Conservation (phyloP, 2,888 invertebrate genomes). For the Plutella xylostella region DNA sequence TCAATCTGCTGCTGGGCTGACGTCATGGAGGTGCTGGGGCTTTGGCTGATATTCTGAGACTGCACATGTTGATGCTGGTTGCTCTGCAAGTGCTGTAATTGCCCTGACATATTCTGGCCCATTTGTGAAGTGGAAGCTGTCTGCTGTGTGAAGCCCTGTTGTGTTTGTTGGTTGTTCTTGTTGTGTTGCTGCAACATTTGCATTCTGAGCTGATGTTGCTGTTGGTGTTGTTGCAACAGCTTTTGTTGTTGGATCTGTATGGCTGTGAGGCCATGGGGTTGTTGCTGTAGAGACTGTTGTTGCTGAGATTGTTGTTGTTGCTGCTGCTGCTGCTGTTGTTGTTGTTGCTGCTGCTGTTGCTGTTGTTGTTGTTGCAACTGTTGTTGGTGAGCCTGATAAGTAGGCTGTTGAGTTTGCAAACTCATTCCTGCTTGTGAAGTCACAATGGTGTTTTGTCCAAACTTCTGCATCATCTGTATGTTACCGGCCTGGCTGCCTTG, state of each 20-base stretch:
- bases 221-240: constrained; percentile 66
- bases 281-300: constrained; percentile 38
- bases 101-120: constrained; percentile 48
- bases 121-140: constrained; percentile 55
- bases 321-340: constrained; percentile 26
- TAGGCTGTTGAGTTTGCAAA: constrained; percentile 48
- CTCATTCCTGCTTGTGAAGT: constrained; percentile 37
- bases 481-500: constrained; percentile 51
- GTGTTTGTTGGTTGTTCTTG: constrained; percentile 26
- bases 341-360: constrained; percentile 22
- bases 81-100: constrained; percentile 53
- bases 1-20: constrained; percentile 74
- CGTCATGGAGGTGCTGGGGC: constrained; percentile 58
- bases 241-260: constrained; percentile 67
- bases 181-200: constrained; percentile 46
- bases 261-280: constrained; percentile 55
- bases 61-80: constrained; percentile 57
- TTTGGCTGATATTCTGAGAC: constrained; percentile 42
- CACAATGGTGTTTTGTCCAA: constrained; percentile 44
- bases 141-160: constrained; percentile 49
- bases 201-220: constrained; percentile 61
- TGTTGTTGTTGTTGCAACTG: constrained; percentile 21
- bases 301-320: constrained; percentile 21
- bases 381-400: constrained; percentile 29
- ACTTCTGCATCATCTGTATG: constrained; percentile 50